Conservation (phyloP, 2,797 vertebrate species). For the Sparidentex hasta region DNA sequence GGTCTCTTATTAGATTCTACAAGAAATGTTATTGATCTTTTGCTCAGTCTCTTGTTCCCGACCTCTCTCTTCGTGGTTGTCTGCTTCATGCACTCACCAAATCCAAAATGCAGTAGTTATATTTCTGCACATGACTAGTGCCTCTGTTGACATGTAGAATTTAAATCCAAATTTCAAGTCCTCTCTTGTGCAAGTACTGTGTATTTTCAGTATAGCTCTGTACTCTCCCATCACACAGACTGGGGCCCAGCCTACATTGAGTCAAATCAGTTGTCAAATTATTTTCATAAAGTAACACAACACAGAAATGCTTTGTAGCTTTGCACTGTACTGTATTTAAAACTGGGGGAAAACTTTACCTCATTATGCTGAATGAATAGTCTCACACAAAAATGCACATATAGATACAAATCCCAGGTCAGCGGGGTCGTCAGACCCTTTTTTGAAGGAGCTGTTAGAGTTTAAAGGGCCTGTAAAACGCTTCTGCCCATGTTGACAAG, state of each 20-base stretch:
- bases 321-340: background rate
- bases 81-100: background rate
- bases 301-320: background rate
- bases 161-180: constrained; percentile 5
- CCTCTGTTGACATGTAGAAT: background rate
- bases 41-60: background rate
- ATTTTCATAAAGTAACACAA: background rate
- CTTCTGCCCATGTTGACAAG: background rate
- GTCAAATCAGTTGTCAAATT: background rate
- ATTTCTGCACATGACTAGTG: background rate
- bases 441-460: background rate
- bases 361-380: background rate
- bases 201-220: background rate
- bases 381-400: background rate
- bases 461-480: constrained; percentile 21
- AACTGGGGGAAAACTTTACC: background rate
- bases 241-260: background rate
- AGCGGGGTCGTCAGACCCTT: background rate
- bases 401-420: background rate
- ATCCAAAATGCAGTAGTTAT: background rate
- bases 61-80: background rate
- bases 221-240: background rate
- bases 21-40: background rate
- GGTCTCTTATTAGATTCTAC: background rate
- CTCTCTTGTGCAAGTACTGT: background rate